Conservation (phyloP, 2,888 invertebrate genomes). For the Nipponacmea schrenckii region DNA sequence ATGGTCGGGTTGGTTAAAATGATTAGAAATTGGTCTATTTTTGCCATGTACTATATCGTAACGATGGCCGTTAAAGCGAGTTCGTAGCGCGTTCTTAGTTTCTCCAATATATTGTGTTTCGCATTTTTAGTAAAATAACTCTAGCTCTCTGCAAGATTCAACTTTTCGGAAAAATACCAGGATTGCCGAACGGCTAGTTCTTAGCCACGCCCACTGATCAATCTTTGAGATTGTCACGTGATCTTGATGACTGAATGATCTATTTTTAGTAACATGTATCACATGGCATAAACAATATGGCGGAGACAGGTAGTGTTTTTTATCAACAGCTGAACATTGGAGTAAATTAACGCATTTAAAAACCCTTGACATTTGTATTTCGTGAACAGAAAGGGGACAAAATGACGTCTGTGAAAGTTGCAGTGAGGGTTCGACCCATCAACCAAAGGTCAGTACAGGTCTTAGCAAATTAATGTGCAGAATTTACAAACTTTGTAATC, state of each 20-base stretch:
- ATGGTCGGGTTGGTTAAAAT: too few relatives aligned
- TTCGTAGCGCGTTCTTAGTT: too few relatives aligned
- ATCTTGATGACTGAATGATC: constrained; percentile 5
- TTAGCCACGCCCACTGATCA: background rate
- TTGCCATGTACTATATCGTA: too few relatives aligned
- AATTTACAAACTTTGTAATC: too few relatives aligned
- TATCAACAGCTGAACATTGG: background rate
- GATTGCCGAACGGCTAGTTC: too few relatives aligned
- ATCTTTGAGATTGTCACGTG: background rate
- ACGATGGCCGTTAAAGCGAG: too few relatives aligned
- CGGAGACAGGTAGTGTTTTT: constrained; percentile 11
- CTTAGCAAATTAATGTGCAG: too few relatives aligned
- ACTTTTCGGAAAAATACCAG: too few relatives aligned
- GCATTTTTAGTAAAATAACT: too few relatives aligned
- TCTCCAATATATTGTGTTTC: too few relatives aligned
- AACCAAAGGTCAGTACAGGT: constrained; percentile 51
- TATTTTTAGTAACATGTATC: constrained; percentile 5
- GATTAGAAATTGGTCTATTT: too few relatives aligned
- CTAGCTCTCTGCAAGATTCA: too few relatives aligned
- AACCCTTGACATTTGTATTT: background rate
- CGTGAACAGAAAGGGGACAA: constrained; percentile 14
- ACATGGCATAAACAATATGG: constrained; percentile 20
- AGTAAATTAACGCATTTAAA: background rate
- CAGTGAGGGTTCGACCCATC: constrained; percentile 60
- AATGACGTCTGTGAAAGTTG: constrained; percentile 83